These are phyloP conservation scores for Calidris pugnax DNA, from an alignment of 2,113 vertebrate genomes.

Conservation along the genomic window DNA sequence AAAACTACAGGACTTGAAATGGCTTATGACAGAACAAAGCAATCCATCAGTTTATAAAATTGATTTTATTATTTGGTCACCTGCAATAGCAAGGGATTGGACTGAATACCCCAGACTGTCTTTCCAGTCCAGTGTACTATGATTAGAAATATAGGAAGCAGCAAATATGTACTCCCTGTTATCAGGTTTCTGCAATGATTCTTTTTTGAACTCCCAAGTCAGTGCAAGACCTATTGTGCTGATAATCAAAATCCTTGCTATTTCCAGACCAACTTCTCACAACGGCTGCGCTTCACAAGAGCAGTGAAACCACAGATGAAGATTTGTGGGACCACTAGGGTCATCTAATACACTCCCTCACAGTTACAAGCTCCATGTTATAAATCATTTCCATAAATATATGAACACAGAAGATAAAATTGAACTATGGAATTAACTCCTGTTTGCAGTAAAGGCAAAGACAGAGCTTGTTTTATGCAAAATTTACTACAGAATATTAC, in stretches of 20 bases:
- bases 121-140: neutral
- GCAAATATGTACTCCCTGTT: neutral
- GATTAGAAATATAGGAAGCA: neutral
- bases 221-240: neutral
- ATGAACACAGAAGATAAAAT: neutral
- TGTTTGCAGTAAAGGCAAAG: neutral
- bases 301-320: neutral
- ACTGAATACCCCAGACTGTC: neutral
- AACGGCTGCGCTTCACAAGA: neutral
- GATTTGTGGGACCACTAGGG: neutral
- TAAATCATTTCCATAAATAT: neutral
- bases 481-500: neutral
- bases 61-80: neutral
- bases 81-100: neutral
- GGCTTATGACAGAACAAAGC: neutral
- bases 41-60: conserved; percentile 17
- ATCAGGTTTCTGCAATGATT: neutral
- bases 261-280: neutral
- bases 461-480: neutral
- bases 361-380: neutral
- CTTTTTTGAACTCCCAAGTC: neutral
- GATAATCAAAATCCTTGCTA: conserved; percentile 7
- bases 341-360: neutral
- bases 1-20: neutral
- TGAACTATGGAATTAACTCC: neutral